Conservation (phyloP, 2,113 vertebrate genomes). For the Boulengeromyrus knoepffleri region DNA sequence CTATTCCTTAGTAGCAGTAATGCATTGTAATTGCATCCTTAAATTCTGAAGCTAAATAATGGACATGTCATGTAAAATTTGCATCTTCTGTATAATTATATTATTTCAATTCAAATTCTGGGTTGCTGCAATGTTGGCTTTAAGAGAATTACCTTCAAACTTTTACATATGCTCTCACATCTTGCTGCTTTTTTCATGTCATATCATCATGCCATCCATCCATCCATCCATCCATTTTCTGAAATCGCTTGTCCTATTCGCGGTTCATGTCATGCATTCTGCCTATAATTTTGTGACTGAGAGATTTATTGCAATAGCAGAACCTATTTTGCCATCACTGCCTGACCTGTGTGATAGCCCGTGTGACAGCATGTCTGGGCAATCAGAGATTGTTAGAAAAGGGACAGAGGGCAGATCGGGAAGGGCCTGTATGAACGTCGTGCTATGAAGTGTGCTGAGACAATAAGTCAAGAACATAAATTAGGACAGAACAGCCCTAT, state of each 20-base stretch:
- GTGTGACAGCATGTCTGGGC: background rate
- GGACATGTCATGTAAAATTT: background rate
- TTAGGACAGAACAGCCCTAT: background rate
- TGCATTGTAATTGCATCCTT: background rate
- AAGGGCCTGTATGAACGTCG: background rate
- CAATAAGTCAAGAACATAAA: background rate
- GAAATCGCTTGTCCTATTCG: background rate
- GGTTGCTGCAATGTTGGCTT: background rate
- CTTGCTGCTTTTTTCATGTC: background rate
- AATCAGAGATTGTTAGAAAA: background rate
- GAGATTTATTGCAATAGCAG: background rate
- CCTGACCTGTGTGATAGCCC: background rate
- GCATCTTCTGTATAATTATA: background rate
- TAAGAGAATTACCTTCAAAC: background rate
- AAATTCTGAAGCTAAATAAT: background rate
- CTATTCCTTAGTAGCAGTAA: background rate
- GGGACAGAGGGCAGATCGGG: background rate
- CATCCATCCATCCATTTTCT: background rate
- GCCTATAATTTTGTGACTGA: background rate
- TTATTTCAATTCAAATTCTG: background rate
- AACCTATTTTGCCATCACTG: background rate
- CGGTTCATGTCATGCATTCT: background rate
- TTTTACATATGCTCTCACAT: background rate
- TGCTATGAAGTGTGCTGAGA: background rate
- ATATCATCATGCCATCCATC: too few relatives aligned